Conservation (phyloP, 2,797 vertebrate genomes). For the Periparus ater region DNA sequence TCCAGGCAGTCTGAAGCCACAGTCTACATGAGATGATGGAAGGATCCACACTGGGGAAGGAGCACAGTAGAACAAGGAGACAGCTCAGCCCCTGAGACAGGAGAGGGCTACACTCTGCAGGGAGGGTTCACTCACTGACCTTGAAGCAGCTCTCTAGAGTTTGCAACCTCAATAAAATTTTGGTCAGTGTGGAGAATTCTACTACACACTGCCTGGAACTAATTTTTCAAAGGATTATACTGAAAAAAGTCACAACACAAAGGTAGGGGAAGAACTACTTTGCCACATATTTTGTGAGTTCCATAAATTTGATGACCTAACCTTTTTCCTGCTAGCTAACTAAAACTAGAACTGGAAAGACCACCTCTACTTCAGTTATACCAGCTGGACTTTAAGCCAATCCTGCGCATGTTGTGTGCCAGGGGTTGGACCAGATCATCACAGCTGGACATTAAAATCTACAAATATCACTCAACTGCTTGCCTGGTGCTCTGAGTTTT, state of each 20-base stretch:
- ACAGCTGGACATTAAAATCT: background rate
- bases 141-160: background rate
- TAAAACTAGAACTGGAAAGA: background rate
- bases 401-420: background rate
- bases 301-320: background rate
- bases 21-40: background rate
- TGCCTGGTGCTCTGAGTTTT: background rate
- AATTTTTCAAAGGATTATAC: background rate
- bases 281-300: constrained; percentile 1
- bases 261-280: background rate
- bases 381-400: background rate
- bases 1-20: background rate
- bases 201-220: background rate
- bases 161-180: background rate
- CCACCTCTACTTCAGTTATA: background rate
- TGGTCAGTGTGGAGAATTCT: background rate
- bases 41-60: background rate
- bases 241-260: background rate
- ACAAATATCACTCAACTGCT: background rate
- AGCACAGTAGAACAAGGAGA: background rate
- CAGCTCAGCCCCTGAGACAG: background rate
- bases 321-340: background rate
- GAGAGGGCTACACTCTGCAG: background rate
- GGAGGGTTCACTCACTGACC: background rate
- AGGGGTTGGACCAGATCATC: background rate